A percentile compares a stretch with the other conserved stretches of the same genome.
These are phyloP conservation scores for Pangasianodon gigas DNA, from an alignment of 2,113 vertebrate species.

Conservation along the genomic window DNA sequence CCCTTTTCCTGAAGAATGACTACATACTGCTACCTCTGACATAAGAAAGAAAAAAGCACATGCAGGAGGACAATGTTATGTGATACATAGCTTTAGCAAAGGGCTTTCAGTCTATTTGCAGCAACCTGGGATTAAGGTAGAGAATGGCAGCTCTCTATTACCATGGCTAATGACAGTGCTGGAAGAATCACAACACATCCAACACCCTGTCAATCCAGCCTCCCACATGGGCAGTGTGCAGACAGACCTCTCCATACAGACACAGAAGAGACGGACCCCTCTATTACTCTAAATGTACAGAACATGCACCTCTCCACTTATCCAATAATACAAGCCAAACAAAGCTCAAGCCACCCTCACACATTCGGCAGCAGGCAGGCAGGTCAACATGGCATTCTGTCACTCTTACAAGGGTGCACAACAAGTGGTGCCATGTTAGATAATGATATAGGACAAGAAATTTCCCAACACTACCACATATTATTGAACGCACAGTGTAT, in stretches of 20 bases:
- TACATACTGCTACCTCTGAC: neutral
- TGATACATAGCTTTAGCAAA: slow-evolving; percentile 10
- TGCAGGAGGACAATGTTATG: neutral
- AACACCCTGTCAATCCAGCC: slow-evolving; percentile 52
- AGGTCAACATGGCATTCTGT: slow-evolving; percentile 14
- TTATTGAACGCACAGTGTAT: neutral
- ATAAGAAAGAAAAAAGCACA: slow-evolving; percentile 16
- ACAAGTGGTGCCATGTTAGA: neutral
- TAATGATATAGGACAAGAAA: slow-evolving; percentile 6
- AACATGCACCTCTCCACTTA: slow-evolving; percentile 27
- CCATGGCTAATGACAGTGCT: slow-evolving; percentile 51
- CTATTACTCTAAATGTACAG: slow-evolving; percentile 35
- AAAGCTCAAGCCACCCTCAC: slow-evolving; percentile 20
- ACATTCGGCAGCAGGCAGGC: neutral
- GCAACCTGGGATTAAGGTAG: slow-evolving; percentile 32
- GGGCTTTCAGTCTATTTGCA: slow-evolving; percentile 22
- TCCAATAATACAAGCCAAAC: slow-evolving; percentile 39
- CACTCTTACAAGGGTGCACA: neutral
- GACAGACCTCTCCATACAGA: slow-evolving; percentile 16
- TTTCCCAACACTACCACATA: neutral
- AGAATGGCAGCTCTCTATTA: slow-evolving; percentile 59
- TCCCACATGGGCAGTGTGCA: neutral
- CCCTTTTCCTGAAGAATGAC: neutral
- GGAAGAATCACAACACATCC: slow-evolving; percentile 48
- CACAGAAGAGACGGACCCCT: slow-evolving; percentile 13